A percentile compares a stretch with the other conserved stretches of the same genome.
Conservation (phyloP, 1,140 invertebrate species). For the Chionoecetes opilio region DNA sequence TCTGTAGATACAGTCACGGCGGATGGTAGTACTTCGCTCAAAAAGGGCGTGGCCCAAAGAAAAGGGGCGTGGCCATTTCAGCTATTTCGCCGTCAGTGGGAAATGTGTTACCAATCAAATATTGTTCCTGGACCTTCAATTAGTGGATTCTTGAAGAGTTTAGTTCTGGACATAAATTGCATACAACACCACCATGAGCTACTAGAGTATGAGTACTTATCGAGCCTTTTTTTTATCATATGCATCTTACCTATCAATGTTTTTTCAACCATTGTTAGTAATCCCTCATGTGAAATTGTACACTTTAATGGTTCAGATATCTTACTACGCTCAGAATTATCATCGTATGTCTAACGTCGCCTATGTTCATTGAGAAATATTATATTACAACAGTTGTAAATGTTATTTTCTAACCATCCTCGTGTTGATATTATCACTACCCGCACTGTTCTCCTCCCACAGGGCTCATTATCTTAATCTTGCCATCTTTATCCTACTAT, state of each 20-base stretch:
- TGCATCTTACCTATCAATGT: background rate
- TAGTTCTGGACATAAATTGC: too few relatives aligned
- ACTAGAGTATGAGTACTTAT: too few relatives aligned
- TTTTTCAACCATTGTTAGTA: background rate
- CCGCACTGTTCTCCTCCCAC: background rate
- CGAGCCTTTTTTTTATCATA: too few relatives aligned
- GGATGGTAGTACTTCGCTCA: too few relatives aligned
- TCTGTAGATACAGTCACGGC: too few relatives aligned
- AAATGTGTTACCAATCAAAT: too few relatives aligned
- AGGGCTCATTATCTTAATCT: conserved; percentile 73
- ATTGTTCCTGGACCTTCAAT: too few relatives aligned
- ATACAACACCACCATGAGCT: too few relatives aligned
- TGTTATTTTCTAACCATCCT: background rate
- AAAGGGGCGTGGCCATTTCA: too few relatives aligned
- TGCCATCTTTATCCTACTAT: conserved; percentile 73
- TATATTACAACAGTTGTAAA: background rate
- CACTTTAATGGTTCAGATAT: background rate
- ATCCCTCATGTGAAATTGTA: background rate
- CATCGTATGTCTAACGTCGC: background rate
- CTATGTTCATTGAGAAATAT: background rate
- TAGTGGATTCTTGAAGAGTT: too few relatives aligned
- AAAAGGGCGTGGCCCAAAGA: too few relatives aligned
- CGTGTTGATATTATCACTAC: background rate
- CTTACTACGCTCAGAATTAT: background rate
- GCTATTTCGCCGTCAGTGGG: too few relatives aligned